Evolutionary conservation across 2,797 vertebrate genomes (phyloP).

Genomic region (Sparidentex hasta): DNA sequence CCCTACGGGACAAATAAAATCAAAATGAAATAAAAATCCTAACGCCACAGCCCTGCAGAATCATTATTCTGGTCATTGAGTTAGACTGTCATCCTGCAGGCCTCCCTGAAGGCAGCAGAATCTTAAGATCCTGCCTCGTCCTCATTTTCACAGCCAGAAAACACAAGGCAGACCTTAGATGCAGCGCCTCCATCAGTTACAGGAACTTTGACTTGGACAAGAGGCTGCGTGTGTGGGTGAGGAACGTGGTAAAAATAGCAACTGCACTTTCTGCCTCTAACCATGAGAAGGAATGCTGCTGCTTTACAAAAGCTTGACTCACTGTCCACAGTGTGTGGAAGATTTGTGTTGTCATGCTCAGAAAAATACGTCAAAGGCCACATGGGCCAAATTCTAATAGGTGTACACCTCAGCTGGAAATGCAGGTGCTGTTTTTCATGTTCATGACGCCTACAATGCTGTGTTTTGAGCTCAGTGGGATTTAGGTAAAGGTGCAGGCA

Average conservation of each 20-base stretch:
- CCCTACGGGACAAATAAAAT: no score
- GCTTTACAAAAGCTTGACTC: constrained; percentile 47
- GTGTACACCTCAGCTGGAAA: constrained; percentile 17
- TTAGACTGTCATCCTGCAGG: background rate
- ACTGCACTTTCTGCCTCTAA: constrained; percentile 58
- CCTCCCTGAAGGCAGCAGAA: constrained; percentile 27
- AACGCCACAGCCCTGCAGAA: background rate
- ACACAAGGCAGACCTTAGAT: background rate
- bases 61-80: constrained; percentile 24
- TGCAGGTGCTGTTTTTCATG: background rate
- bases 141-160: constrained; percentile 17
- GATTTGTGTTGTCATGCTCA: constrained; percentile 54
- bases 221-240: constrained; percentile 51
- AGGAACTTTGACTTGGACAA: constrained; percentile 44
- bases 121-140: constrained; percentile 18
- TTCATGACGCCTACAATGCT: constrained; percentile 8
- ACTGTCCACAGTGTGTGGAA: constrained; percentile 25
- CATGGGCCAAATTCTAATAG: constrained; percentile 19
- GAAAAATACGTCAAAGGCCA: constrained; percentile 37
- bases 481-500: constrained; percentile 44
- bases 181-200: constrained; percentile 30
- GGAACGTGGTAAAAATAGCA: constrained; percentile 71
- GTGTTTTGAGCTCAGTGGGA: constrained; percentile 12
- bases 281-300: constrained; percentile 62
- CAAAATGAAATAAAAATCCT: no score